These are phyloP conservation scores for Drosophila novamexicana DNA, from an alignment of 1,140 invertebrate species.

Conservation along the genomic window DNA sequence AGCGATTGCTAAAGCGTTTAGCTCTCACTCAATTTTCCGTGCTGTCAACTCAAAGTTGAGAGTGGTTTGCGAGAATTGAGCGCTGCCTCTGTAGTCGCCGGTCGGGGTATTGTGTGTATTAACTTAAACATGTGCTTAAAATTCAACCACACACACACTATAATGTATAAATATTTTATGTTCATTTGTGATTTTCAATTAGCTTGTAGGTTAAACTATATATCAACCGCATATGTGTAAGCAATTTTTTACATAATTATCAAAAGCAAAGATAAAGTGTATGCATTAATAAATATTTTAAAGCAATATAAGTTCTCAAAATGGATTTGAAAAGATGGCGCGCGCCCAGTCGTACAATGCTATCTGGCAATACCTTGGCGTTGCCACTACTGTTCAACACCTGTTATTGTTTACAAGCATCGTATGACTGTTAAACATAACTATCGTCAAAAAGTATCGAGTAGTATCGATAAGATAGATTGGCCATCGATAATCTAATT, in stretches of 20 bases:
- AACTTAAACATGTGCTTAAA: constrained; percentile 74
- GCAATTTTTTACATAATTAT: constrained; percentile 76
- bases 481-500: background rate
- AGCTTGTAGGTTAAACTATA: constrained; percentile 76
- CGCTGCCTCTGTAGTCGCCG: constrained; percentile 18
- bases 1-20: constrained; percentile 75
- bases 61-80: constrained; percentile 72
- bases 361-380: constrained; percentile 11
- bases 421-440: background rate
- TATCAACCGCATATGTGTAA: constrained; percentile 70
- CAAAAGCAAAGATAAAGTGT: constrained; percentile 73
- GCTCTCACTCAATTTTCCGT: constrained; percentile 64
- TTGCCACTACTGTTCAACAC: background rate
- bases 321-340: background rate
- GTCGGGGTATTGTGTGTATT: constrained; percentile 65
- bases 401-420: constrained; percentile 21
- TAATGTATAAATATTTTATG: constrained; percentile 82
- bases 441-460: constrained; percentile 1
- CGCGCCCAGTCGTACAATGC: background rate
- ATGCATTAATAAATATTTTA: constrained; percentile 70
- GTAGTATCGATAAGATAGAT: constrained; percentile 7
- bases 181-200: constrained; percentile 82
- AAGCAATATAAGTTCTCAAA: constrained; percentile 32
- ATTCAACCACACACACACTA: constrained; percentile 59
- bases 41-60: constrained; percentile 82